Evolutionary conservation across 2,888 invertebrate species (phyloP).

Genomic region (Agelastica alni): DNA sequence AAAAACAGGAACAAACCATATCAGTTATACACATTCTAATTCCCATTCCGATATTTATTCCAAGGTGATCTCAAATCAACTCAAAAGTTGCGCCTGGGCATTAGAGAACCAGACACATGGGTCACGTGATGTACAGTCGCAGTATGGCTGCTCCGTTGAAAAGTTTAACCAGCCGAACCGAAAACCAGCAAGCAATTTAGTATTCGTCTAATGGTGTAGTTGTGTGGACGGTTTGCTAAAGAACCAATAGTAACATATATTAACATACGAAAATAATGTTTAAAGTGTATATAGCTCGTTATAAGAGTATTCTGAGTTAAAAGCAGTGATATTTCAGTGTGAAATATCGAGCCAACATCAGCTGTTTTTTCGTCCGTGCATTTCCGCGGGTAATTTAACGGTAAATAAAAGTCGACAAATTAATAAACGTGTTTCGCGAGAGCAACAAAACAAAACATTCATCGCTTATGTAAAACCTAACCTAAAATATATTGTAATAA

Average conservation of each 20-base stretch:
- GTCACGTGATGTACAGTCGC: conserved; percentile 57
- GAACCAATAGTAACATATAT: background rate
- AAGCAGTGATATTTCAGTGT: background rate
- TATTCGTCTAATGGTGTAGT: conserved; percentile 25
- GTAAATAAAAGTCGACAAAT: background rate
- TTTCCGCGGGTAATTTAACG: conserved; percentile 6
- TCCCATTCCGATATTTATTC: conserved; percentile 31
- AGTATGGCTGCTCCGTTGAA: conserved; percentile 47
- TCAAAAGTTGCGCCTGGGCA: conserved; percentile 41
- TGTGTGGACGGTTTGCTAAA: conserved; percentile 26
- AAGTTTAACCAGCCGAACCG: conserved; percentile 31
- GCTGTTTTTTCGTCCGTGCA: conserved; percentile 1
- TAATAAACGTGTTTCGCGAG: background rate
- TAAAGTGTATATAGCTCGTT: background rate
- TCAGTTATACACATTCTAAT: conserved; percentile 33
- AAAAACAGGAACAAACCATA: conserved; percentile 19
- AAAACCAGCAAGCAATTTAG: conserved; percentile 33
- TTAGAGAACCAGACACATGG: conserved; percentile 40
- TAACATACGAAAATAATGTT: conserved; percentile 5
- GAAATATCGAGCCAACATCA: conserved; percentile 3
- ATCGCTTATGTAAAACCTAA: background rate
- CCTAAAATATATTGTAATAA: conserved; percentile 3
- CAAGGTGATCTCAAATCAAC: conserved; percentile 25
- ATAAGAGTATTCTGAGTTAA: background rate
- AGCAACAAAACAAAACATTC: background rate